Base-by-base conservation (phyloP, 2,888 invertebrate genomes). In the Prosopocoilus inquinatus region DNA sequence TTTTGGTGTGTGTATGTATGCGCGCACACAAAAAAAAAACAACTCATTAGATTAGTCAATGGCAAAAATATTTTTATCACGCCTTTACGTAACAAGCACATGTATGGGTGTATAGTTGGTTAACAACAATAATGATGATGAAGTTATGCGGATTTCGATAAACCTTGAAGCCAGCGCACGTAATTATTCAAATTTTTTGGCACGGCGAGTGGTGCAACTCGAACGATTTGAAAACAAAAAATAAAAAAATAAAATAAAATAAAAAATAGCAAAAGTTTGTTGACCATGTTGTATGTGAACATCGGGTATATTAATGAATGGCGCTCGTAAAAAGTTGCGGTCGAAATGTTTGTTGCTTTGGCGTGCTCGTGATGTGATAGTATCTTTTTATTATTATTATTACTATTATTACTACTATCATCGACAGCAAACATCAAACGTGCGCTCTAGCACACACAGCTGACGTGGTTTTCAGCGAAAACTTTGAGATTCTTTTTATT, bases 31-130 rank as follows among this genome's bases (percentile, higher is more conserved):
- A 34, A 34, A 34, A 12, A 11, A 38, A 38, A 38, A 38, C 38
- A 38, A 38, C 38, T 28, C 33, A 28, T 46, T 46, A 46, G 47
- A 46, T 46, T 46, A 46, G 47, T 46, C 28, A 46, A 46, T 32
- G 12, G 13, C 47, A 32, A 46, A 46, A 46, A 46, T 46, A 46
- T 46, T 46, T 46, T 46, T 46, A 46, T 46, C 47, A 46, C 47
- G 47, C 47, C 28, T 46, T 46, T 46, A 46, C 32, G 12, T 46
- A 46, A 46, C 47, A 32, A 11, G 8, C 38, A 38, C 12, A 38
- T 28, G 20, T 28, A 28, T 28, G 7, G 20, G 9, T 28, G 20
- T 28, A 28, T 28, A 28, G 20, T 20, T 20, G 13, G 43, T 20
- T 16, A 43, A 43, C 20, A 16, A 20, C n/a, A 12, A 46, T 46